Conservation (phyloP, 2,113 vertebrate species). For the Prolemur simus region DNA sequence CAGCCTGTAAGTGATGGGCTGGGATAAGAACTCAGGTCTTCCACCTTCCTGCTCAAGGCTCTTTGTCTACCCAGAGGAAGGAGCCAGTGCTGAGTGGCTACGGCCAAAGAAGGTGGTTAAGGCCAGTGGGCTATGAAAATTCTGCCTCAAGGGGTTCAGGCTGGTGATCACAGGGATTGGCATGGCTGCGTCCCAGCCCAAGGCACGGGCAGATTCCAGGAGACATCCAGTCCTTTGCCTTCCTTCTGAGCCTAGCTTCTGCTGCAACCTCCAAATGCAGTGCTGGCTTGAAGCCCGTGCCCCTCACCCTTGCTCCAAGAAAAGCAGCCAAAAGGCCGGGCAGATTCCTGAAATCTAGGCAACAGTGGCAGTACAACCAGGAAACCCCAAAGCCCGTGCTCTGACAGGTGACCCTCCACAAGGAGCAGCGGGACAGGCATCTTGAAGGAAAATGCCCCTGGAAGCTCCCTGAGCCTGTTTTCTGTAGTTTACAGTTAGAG, state of each 20-base stretch:
- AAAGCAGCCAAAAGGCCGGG: slow-evolving; percentile 4
- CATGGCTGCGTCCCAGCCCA: neutral
- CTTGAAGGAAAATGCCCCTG: neutral
- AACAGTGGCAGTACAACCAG: neutral
- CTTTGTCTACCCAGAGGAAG: neutral
- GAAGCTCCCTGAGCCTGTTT: neutral
- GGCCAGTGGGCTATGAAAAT: neutral
- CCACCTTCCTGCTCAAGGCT: neutral
- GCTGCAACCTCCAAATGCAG: neutral
- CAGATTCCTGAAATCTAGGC: neutral
- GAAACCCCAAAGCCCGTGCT: neutral
- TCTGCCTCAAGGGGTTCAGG: neutral
- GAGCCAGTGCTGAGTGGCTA: neutral
- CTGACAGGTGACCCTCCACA: neutral
- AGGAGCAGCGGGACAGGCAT: neutral
- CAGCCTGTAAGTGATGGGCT: neutral
- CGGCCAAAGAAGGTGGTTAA: neutral
- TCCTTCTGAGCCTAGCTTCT: neutral
- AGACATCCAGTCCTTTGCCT: neutral
- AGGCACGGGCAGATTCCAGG: neutral
- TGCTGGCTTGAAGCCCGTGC: neutral
- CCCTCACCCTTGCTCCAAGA: neutral
- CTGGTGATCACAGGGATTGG: neutral
- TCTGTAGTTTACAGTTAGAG: slow-evolving; percentile 75
- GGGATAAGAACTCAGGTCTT: neutral